Evolutionary conservation across 2,888 invertebrate species (phyloP).

Genomic region (Dicyrtomina minuta): DNA sequence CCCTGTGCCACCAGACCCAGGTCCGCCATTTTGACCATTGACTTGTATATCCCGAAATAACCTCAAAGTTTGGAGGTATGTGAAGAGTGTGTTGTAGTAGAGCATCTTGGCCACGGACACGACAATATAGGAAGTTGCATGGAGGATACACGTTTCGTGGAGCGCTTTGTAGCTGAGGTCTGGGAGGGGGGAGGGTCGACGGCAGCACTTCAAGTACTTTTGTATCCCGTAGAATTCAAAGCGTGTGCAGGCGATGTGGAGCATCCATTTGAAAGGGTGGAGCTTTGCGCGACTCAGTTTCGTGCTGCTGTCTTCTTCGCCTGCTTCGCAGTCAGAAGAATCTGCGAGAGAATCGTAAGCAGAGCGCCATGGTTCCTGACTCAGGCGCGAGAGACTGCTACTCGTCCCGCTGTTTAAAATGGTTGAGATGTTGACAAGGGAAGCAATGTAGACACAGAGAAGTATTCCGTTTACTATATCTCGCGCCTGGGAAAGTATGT

Average conservation of each 20-base stretch:
- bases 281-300: neutral
- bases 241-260: conserved; percentile 4
- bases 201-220: neutral
- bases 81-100: conserved; percentile 27
- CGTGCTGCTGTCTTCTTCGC: neutral
- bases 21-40: neutral
- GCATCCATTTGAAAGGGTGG: conserved; percentile 9
- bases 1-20: no score
- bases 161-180: neutral
- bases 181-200: no score
- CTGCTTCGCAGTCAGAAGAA: neutral
- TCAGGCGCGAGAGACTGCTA: no score
- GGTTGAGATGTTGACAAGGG: no score
- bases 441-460: no score
- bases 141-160: conserved; percentile 5
- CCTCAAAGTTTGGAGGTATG: conserved; percentile 21
- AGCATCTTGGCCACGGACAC: conserved; percentile 15
- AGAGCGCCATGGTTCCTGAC: neutral
- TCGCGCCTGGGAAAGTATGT: neutral
- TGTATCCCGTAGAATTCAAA: conserved; percentile 11
- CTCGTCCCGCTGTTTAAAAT: neutral
- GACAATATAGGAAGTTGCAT: conserved; percentile 5
- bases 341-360: neutral
- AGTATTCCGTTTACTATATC: neutral
- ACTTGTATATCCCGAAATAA: conserved; percentile 20